These are phyloP conservation scores for Trachemys scripta DNA, from an alignment of 2,113 vertebrate genomes.

Conservation along the genomic window DNA sequence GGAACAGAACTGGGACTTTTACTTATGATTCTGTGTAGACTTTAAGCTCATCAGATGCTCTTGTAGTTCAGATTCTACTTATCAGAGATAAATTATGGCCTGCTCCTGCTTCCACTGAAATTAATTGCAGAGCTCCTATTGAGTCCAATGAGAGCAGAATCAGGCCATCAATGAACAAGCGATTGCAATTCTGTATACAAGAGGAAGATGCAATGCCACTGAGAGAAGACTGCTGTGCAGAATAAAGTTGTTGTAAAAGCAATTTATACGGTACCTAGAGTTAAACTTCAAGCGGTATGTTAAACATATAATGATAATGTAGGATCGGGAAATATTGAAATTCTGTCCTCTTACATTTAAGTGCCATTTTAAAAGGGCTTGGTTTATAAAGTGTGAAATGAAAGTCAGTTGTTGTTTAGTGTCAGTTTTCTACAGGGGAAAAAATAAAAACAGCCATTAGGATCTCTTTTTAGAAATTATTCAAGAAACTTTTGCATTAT, in stretches of 20 bases:
- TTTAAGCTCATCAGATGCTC: neutral
- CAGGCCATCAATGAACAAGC: neutral
- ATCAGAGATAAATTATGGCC: rapidly evolving
- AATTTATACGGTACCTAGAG: neutral
- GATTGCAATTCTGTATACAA: neutral
- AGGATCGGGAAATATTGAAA: neutral
- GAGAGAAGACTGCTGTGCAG: neutral
- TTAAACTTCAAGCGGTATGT: neutral
- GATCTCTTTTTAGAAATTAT: neutral
- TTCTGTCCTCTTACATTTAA: neutral
- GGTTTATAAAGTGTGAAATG: neutral
- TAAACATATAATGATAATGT: neutral
- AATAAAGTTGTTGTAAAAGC: neutral
- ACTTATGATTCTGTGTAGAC: neutral
- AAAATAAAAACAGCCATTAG: neutral
- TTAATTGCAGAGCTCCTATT: neutral
- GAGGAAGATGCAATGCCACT: neutral
- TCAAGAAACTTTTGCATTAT: neutral
- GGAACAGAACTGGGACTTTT: rapidly evolving
- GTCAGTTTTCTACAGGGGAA: neutral
- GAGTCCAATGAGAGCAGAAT: rapidly evolving
- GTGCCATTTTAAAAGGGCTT: neutral
- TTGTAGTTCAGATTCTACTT: neutral
- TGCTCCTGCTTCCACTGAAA: neutral
- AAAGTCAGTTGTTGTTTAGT: neutral